Base-by-base conservation (phyloP, 2,113 vertebrate genomes). In the Callocephalon fimbriatum region DNA sequence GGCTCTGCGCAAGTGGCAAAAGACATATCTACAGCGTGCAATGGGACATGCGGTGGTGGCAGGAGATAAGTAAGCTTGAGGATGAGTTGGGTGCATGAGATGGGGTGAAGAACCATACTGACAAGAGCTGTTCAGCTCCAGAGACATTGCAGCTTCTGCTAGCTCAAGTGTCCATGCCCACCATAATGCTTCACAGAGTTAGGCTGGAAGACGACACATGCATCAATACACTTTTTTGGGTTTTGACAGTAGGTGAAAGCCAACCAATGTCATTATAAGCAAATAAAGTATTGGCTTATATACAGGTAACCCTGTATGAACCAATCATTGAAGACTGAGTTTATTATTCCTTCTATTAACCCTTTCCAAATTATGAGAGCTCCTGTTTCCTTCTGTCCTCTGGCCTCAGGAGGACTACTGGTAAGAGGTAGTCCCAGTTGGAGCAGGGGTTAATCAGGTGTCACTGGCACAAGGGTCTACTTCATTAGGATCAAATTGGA, bases 1-100 rank as follows among this genome's bases (percentile, higher is more conserved):
- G 0, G 48, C 53, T 68, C 48, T 29, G 16, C 0, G 0, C 31
- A 53, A 68, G 74, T 3, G 3, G 5, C 25, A 31, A 61, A 75
- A 47, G 25, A 29, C 0, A 0, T 27, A 10, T 66, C 67, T 62
- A 20, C 25, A 44, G 59, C 17, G 1, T 48, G 40, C 8, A 2
- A 2, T 12, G 48, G 48, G 23, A 59, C 45, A 3, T 22, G 20
- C 0, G 1, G 7, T 11, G 8, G 42, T 40, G 37, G 48, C 79
- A 80, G n/a, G 75, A 90, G 45, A 66, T 74, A 16, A 73, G 37
- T 47, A n/a, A 73, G 37, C 21, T 74, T 12, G 12, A 62, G 48
- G 71, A 66, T 79, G n/a, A 38, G 6, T 10, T 79, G 48, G 15
- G 38, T 78, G 35, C 56, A 15, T 68, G 53, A 56, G n/a, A 18